phyloP scores from a whole-genome alignment of 2,888 invertebrate genomes.

The Monoplex corrugatus region DNA sequence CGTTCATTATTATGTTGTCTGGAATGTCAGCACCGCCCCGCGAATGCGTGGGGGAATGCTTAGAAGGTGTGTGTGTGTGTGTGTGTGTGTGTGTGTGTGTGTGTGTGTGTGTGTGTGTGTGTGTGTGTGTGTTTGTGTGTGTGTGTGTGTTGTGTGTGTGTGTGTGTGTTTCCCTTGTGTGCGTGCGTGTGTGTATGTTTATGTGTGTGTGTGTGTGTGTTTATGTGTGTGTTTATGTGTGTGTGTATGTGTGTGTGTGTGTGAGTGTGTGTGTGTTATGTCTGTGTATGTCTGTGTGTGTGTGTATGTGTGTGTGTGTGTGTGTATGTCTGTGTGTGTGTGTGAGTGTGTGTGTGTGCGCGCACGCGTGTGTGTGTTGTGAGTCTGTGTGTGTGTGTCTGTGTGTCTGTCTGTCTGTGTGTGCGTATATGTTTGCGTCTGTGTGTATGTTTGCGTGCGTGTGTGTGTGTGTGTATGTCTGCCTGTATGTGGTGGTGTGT shows the following conservation, averaged over 20 bases:
- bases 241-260: background rate
- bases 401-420: background rate
- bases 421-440: background rate
- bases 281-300: background rate
- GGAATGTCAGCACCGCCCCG: no score
- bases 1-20: no score
- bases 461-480: background rate
- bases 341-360: background rate
- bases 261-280: background rate
- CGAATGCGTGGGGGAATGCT: no score
- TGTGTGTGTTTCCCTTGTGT: no score
- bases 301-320: background rate
- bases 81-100: background rate
- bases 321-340: background rate
- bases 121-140: background rate
- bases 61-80: background rate
- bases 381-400: background rate
- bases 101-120: background rate
- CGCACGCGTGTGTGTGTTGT: background rate
- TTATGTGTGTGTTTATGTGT: background rate
- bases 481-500: background rate
- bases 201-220: background rate
- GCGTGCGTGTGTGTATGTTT: background rate
- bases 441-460: background rate
- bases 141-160: no score